phyloP scores from a whole-genome alignment of 2,797 vertebrate genomes.

The Paedocypris micromegethes region DNA sequence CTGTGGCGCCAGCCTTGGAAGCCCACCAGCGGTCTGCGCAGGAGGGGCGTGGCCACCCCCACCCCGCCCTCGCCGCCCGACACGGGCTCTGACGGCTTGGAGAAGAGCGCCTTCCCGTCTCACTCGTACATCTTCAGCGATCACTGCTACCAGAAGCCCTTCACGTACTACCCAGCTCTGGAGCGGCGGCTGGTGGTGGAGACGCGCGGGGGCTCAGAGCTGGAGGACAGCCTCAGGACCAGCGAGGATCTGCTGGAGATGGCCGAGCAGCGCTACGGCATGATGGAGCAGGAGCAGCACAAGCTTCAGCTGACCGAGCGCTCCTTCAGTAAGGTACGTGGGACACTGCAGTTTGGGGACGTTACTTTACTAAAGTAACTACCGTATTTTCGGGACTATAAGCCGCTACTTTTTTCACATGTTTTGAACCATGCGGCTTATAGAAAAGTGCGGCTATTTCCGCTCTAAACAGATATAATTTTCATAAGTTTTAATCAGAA shows the following conservation, averaged over 20 bases:
- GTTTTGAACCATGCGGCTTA: no score
- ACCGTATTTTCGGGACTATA: no score
- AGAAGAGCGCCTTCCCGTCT: constrained; percentile 62
- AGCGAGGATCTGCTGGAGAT: constrained; percentile 72
- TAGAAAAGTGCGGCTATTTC: no score
- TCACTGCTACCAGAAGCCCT: constrained; percentile 97
- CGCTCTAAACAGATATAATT: no score
- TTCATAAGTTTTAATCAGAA: no score
- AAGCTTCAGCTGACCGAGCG: constrained; percentile 37
- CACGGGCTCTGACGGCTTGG: constrained; percentile 7
- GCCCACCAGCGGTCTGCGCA: constrained; percentile 68
- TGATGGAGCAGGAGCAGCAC: constrained; percentile 54
- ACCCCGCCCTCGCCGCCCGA: constrained; percentile 32
- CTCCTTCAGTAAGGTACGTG: constrained; percentile 14
- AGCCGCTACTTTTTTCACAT: no score
- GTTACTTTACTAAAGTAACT: background rate
- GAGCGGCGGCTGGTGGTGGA: constrained; percentile 83
- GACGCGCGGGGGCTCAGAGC: constrained; percentile 68
- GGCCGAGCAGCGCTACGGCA: constrained; percentile 30
- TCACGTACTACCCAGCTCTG: constrained; percentile 79
- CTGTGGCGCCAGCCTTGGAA: constrained; percentile 92
- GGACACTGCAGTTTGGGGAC: no score
- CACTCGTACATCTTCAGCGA: constrained; percentile 92
- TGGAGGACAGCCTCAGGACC: constrained; percentile 73
- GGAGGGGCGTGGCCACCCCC: constrained; percentile 48